Base-by-base conservation (phyloP, 2,113 vertebrate species). In the Benitochromis conjunctus region DNA sequence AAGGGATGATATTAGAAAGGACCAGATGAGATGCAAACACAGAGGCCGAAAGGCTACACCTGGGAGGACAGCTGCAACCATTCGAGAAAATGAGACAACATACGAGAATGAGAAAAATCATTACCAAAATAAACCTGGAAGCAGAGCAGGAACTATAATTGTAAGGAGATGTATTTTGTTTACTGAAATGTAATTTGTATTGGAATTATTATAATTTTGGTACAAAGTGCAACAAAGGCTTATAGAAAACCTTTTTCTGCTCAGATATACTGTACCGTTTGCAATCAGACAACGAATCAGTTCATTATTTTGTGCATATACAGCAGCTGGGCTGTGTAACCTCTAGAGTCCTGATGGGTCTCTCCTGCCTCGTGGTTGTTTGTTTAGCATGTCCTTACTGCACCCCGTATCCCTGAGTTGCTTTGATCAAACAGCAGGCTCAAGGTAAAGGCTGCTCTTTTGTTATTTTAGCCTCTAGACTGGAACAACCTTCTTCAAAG, bases 401-500 rank as follows among this genome's bases (percentile, higher is more conserved):
- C 26, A 1, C 46, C 26, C 10, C 53, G 9, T 34, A 8, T 53
- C 26, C 18, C 71, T n/a, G 71, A 76, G 71, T 51, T 0, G 26
- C 46, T 46, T 76, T 31, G 26, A 76, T 76, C 71, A 53, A 53
- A 76, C 71, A 76, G 71, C 26, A 31, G 71, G 46, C 46, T 76
- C 71, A n/a, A 53, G 71, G 71, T 76, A 76, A 76, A 76, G 18
- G 46, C 26, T 48, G 46, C 46, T 41, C 36, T 43, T 79, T 46
- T 51, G 81, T 84, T 84, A 82, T 76, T 86, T 84, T 60, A 71
- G 83, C 54, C 76, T 82, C 81, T 9, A 31, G 74, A 62, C 83
- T 86, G 43, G 12, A 80, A 71, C 83, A 87, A 80, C 71, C 80
- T 88, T 83, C 54, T 82, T 64, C 36, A 82, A 80, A 90, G 58